Base-by-base conservation (phyloP, 1,140 invertebrate genomes). In the Coptotermes formosanus region DNA sequence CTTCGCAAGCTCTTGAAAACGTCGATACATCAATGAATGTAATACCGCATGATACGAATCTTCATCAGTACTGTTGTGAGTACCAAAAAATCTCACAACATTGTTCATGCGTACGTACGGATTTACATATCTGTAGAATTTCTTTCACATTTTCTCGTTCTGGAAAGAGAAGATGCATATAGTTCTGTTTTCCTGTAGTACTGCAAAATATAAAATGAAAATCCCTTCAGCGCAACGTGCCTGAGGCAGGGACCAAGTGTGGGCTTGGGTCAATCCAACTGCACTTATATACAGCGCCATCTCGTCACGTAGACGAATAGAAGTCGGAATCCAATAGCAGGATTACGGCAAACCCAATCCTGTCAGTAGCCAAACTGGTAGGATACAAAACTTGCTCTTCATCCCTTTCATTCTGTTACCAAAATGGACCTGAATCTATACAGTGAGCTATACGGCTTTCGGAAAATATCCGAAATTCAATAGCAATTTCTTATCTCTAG, bases 271-370 rank as follows among this genome's bases (percentile, higher is more conserved):
- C n/a, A 75, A 75, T 75, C n/a, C 64, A 30, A 8, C 64, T 75
- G 64, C 8, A 30, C 3, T 75, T n/a, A 75, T 25, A 30, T 30
- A 75, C 25, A 75, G 64, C 64, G 64, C 64, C n/a, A 75, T 75
- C 64, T 75, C 64, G 25, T 11, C 64, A 75, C 64, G 64, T 30
- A 25, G 64, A n/a, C 0, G 64, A 75, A 64, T 23, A 8, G 16
- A 64, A 64, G 59, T 64, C 25, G 59, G 21, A 23, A 75, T 75
- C 64, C 64, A 75, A 75, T 75, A 75, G 64, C 64, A 75, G 64
- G 64, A 75, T 75, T 75, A 75, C n/a, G 64, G 64, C 64, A 30
- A 30, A 75, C n/a, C 64, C 64, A 75, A 75, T 75, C 64, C 64
- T 75, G 64, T 75, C 64, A 55, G 52, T 4, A 55, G 52, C 52